Conservation (phyloP, 2,797 vertebrate species). For the Cercopithecus hamlyni region DNA sequence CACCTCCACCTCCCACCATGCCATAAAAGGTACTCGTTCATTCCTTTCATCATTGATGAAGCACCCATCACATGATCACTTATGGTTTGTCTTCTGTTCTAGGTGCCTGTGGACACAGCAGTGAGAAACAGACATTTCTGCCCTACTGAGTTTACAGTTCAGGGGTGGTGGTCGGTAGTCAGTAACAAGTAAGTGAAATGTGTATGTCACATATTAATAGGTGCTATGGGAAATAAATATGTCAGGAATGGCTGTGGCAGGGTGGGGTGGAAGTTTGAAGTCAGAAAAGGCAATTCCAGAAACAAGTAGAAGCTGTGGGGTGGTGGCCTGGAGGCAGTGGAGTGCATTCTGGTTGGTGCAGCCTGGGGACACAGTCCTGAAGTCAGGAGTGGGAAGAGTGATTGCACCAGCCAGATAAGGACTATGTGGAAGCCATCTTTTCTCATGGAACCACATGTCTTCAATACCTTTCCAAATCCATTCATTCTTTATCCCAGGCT, state of each 20-base stretch:
- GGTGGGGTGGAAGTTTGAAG: not conserved
- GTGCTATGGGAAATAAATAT: not conserved
- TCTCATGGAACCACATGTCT: not conserved
- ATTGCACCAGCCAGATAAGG: not conserved
- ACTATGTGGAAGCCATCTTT: not conserved
- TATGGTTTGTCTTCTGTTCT: not conserved
- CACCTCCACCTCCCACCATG: not conserved
- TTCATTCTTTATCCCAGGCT: not conserved
- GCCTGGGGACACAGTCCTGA: not conserved
- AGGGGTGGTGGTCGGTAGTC: not conserved
- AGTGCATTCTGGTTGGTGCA: not conserved
- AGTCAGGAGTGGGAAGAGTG: rapidly evolving
- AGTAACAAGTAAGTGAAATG: not conserved
- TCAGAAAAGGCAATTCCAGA: not conserved
- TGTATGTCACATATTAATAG: rapidly evolving
- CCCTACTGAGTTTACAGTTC: not conserved
- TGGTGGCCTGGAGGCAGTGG: not conserved
- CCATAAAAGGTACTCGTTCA: not conserved
- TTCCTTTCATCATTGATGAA: not conserved
- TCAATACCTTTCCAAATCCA: not conserved
- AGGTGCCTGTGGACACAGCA: not conserved
- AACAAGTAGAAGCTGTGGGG: not conserved
- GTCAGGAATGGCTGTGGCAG: not conserved
- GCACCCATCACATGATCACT: rapidly evolving
- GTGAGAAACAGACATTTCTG: not conserved